Conservation (phyloP, 2,113 vertebrate species). For the Colius striatus region DNA sequence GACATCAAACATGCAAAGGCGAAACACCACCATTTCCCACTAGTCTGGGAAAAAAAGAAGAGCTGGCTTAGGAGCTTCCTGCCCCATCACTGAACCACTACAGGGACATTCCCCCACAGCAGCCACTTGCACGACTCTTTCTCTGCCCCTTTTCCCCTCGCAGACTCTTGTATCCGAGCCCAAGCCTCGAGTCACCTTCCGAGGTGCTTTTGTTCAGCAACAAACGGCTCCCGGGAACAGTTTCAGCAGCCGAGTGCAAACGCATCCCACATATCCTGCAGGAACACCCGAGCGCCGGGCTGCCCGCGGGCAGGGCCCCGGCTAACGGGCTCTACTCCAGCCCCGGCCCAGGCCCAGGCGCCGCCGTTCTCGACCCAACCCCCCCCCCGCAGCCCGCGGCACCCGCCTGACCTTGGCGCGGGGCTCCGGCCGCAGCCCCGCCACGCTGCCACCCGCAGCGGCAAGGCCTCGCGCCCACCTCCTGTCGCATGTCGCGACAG, state of each 20-base stretch:
- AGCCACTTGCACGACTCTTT: accelerated
- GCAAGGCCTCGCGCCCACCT: neutral
- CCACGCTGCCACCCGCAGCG: too few species aligned
- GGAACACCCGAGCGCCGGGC: accelerated
- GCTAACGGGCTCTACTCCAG: neutral
- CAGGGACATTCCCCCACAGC: accelerated
- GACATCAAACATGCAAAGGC: accelerated
- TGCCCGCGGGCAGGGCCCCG: neutral
- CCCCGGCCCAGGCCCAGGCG: too few species aligned
- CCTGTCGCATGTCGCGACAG: neutral
- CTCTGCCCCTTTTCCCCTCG: accelerated
- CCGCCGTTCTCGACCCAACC: too few species aligned
- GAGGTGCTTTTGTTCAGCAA: accelerated
- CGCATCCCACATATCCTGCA: accelerated
- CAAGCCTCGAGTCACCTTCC: too few species aligned
- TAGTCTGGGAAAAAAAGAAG: accelerated
- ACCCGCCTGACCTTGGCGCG: neutral
- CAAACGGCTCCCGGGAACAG: accelerated
- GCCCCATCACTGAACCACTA: accelerated
- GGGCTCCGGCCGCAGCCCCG: neutral
- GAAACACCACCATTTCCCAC: accelerated
- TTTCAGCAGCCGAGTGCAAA: neutral
- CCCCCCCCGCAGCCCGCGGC: neutral
- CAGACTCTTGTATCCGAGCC: neutral
- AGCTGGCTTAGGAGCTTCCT: accelerated